Evolutionary conservation across 2,888 invertebrate genomes (phyloP).

Genomic region (Kuschelorhynchus macadamiae): DNA sequence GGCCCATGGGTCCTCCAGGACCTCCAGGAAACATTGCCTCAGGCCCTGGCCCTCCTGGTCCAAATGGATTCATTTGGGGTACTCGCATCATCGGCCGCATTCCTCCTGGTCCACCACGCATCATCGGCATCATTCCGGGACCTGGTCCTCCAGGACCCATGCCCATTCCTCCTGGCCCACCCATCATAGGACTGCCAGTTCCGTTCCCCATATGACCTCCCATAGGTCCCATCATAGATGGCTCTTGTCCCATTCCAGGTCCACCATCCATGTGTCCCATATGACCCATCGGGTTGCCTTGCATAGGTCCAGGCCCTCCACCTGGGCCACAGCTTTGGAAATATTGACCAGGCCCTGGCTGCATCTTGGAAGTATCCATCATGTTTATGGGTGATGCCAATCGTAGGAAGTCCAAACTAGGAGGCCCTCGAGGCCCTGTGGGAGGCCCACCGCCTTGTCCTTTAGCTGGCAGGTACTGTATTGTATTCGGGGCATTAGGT

Average conservation of each 20-base stretch:
- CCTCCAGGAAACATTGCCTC: constrained; percentile 61
- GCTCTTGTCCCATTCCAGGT: constrained; percentile 63
- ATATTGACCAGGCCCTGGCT: constrained; percentile 79
- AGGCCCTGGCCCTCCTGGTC: constrained; percentile 56
- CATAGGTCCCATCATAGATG: constrained; percentile 68
- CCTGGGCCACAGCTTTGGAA: constrained; percentile 76
- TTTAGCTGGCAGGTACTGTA: constrained; percentile 96
- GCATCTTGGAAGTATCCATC: constrained; percentile 77
- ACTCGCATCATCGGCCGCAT: constrained; percentile 63
- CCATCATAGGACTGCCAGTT: constrained; percentile 63
- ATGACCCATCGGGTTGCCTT: constrained; percentile 66
- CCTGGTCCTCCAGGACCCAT: constrained; percentile 66
- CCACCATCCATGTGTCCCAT: constrained; percentile 69
- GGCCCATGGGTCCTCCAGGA: constrained; percentile 52
- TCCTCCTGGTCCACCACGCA: constrained; percentile 62
- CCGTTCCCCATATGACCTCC: constrained; percentile 66
- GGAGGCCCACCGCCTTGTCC: constrained; percentile 85
- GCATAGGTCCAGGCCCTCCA: constrained; percentile 68
- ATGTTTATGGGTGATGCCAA: constrained; percentile 87
- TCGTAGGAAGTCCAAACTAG: constrained; percentile 90
- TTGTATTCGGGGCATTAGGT: constrained; percentile 97
- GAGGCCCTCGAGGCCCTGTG: constrained; percentile 86
- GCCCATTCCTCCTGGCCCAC: constrained; percentile 65
- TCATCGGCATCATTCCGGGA: constrained; percentile 66
- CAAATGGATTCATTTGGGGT: constrained; percentile 55